Base-by-base conservation (phyloP, 2,888 invertebrate species). In the Clivina fossor region DNA sequence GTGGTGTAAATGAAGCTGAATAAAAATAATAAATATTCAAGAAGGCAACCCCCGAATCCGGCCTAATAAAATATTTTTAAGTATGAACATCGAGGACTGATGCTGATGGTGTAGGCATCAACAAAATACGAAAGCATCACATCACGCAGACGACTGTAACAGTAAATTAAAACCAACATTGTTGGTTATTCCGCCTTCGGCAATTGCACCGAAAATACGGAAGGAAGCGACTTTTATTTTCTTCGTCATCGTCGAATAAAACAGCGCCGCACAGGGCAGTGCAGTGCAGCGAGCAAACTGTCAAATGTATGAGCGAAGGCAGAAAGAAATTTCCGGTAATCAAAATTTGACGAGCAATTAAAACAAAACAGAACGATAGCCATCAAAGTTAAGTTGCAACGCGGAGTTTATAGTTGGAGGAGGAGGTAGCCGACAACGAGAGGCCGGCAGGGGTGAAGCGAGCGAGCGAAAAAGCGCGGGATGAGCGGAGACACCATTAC, bases 281-380 rank as follows among this genome's bases (percentile, higher is more conserved):
- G n/a, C n/a, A n/a, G n/a, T n/a, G 26, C 9, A 37, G 37, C 15
- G 15, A 37, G 15, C 19, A 35, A 48, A 51, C 20, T 43, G 19
- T 43, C 24, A 33, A 26, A 20, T 13, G 33, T 41, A 20, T 18
- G 46, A 46, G 28, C 18, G 22, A 33, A 33, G 37, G 28, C 65
- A 70, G 69, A 71, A 71, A 69, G 68, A 66, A 68, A 66, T 67
- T 70, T 70, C 68, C 67, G 65, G 72, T 71, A 72, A 73, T 72
- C 71, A 73, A 73, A 73, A 69, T 73, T 73, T 72, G 71, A 73
- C 65, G 72, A 71, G 71, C 72, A 72, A 72, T 73, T 73, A 72
- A 73, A 72, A 70, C 72, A 72, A 72, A 72, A 72, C 71, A 71
- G 66, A 71, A 72, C 68, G 71, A 68, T 70, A 64, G 70, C 68